Conservation (phyloP, 2,888 invertebrate genomes). For the Phymatocera aterrima region DNA sequence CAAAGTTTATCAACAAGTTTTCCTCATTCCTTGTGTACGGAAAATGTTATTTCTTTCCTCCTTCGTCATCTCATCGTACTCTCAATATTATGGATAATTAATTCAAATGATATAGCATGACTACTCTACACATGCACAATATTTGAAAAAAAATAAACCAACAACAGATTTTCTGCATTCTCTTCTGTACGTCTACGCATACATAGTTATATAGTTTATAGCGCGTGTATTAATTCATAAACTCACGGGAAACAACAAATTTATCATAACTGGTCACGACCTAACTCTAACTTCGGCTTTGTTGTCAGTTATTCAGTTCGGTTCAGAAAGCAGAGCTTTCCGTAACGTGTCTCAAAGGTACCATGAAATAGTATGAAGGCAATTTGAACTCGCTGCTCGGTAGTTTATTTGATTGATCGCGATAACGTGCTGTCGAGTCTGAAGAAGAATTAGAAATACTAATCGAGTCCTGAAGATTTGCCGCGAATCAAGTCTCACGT, state of each 20-base stretch:
- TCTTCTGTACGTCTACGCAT: background rate
- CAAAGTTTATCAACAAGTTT: background rate
- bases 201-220: background rate
- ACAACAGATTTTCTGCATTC: background rate
- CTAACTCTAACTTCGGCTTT: background rate
- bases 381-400: background rate
- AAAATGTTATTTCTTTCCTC: no score
- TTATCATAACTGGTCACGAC: background rate
- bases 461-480: background rate
- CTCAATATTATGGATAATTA: no score
- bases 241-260: background rate
- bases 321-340: background rate
- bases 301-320: background rate
- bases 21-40: background rate
- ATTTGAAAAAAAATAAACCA: no score
- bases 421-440: background rate
- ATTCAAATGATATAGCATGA: no score
- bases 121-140: no score
- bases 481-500: background rate
- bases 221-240: no score
- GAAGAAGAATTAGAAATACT: no score
- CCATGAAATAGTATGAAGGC: background rate
- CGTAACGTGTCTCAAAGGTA: conserved; percentile 2
- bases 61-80: no score
- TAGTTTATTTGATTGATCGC: background rate